Evolutionary conservation across 2,113 vertebrate genomes (phyloP), one percentile per base, ranked within the genome.

Genomic region (Coracopsis vasa): DNA sequence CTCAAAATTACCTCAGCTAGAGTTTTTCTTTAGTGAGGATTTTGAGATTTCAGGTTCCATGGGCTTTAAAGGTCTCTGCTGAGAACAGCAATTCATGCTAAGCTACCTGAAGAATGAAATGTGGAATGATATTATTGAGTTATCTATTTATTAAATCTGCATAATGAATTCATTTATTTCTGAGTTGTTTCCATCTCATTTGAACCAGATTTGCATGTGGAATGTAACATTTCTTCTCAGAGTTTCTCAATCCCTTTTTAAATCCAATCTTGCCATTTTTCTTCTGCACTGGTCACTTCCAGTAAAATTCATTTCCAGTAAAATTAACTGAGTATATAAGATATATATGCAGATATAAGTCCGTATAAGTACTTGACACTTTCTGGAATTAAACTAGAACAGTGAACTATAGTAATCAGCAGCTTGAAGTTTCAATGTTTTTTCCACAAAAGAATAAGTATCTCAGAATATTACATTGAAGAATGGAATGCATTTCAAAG

Each of bases 281-380:
- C 20, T 88, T 84, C 54, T 71, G 29, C 18, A 14, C 35, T 74
- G 74, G 54, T 80, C 0, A 92, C 74, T 95, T 94, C 88, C 94
- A 94, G 77, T 72, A 93, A 95, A 94, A 92, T 71, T 86, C 50
- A 79, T 74, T 94, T 94, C 86, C 94, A 93, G 80, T 75, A 93
- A 95, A 95, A 92, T 71, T 78, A 67, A 79, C 24, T 35, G 9
- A 91, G 37, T 24, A 62, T 2, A 6, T 23, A 58, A 14, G 20
- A 58, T 61, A 24, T 25, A 89, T 86, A 58, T 2, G 6, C 45
- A 80, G 54, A 88, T 80, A 8, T 24, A 87, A 56, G 23, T 60
- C 84, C 73, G 60, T 0, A 0, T 84, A 93, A 78, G 19, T 83
- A 88, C 27, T 75, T 79, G 27, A 72, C 60, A 71, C 11, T 69